phyloP scores from a whole-genome alignment of 2,797 vertebrate genomes.

The Sebastes miniatus region DNA sequence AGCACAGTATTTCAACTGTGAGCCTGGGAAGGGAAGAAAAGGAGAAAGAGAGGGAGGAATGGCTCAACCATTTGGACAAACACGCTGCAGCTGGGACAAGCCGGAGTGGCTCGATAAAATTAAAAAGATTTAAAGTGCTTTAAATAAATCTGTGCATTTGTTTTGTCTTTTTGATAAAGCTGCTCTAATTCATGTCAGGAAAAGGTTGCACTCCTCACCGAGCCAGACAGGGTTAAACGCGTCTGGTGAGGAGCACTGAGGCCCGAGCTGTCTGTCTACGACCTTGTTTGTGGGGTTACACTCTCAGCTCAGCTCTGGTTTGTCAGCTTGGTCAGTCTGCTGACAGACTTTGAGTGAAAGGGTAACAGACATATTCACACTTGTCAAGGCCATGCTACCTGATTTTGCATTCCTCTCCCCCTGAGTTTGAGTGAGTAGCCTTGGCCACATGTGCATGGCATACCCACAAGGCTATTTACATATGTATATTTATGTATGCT shows the following conservation, averaged over 20 bases:
- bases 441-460: constrained; percentile 34
- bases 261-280: constrained; percentile 67
- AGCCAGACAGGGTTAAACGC: constrained; percentile 56
- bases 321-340: constrained; percentile 76
- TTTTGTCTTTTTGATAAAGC: constrained; percentile 22
- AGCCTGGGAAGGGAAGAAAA: constrained; percentile 52
- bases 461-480: constrained; percentile 30
- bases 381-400: constrained; percentile 74
- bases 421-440: constrained; percentile 46
- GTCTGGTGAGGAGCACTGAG: constrained; percentile 47
- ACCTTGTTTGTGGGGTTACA: constrained; percentile 72
- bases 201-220: constrained; percentile 27
- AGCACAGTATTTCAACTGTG: constrained; percentile 83
- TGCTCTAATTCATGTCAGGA: constrained; percentile 25
- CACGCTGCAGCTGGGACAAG: background rate
- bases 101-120: background rate
- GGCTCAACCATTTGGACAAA: constrained; percentile 30
- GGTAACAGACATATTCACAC: constrained; percentile 79
- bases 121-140: constrained; percentile 20
- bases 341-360: constrained; percentile 80
- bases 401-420: constrained; percentile 61
- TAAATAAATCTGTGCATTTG: constrained; percentile 5
- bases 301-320: constrained; percentile 71
- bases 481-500: constrained; percentile 7
- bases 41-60: constrained; percentile 14